Percentiles rank a stretch among this genome's conserved stretches.
Evolutionary conservation across 2,113 vertebrate species (phyloP).

Genomic region (Ophiodon elongatus): DNA sequence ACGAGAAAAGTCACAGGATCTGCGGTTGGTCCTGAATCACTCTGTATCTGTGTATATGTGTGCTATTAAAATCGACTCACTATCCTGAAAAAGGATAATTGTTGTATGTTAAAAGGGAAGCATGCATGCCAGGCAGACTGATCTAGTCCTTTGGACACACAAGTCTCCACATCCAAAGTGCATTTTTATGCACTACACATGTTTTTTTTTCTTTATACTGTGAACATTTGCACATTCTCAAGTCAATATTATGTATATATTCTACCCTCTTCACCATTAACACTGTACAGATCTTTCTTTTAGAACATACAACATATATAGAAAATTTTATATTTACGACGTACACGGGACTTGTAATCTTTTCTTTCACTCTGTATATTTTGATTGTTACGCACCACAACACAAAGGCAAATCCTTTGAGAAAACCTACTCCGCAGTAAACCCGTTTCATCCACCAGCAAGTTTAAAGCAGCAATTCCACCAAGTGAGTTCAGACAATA

Average conservation of each 20-base stretch:
- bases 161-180: background rate
- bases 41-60: background rate
- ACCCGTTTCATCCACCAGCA: background rate
- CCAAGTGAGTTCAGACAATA: no score
- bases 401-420: background rate
- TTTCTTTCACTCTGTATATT: background rate
- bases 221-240: background rate
- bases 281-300: background rate
- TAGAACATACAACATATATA: background rate
- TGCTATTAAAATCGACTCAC: background rate
- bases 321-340: no score
- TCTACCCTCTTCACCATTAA: background rate
- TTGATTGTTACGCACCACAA: background rate
- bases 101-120: background rate
- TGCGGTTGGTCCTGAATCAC: background rate
- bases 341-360: no score
- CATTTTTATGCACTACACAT: background rate
- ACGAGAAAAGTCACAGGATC: background rate
- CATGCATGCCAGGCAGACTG: background rate
- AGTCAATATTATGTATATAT: background rate
- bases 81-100: background rate
- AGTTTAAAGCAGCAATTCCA: no score
- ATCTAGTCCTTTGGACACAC: background rate
- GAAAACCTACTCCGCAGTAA: background rate
- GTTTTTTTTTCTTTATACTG: background rate